Percentiles rank a stretch among this genome's conserved stretches.
phyloP scores from a whole-genome alignment of 2,888 invertebrate species.

The Aporophyla lueneburgensis region DNA sequence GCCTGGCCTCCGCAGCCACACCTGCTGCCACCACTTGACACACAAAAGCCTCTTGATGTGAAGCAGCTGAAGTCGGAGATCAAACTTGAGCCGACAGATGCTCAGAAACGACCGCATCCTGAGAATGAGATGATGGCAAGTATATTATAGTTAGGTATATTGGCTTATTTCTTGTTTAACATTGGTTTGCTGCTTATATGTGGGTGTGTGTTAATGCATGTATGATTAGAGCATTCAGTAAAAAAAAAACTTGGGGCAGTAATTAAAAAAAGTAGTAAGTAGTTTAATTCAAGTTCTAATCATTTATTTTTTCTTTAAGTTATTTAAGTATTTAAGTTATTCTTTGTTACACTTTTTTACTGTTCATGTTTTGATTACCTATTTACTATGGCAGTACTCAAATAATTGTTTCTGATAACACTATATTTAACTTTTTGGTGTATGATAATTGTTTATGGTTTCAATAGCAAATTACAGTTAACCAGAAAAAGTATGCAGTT shows the following conservation, averaged over 20 bases:
- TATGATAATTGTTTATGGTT: constrained; percentile 17
- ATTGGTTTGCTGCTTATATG: constrained; percentile 27
- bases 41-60: constrained; percentile 85
- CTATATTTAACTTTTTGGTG: background rate
- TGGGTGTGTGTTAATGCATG: background rate
- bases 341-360: background rate
- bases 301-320: too few relatives aligned
- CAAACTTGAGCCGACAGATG: constrained; percentile 85
- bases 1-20: constrained; percentile 88
- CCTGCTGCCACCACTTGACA: constrained; percentile 83
- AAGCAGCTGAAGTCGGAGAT: constrained; percentile 88
- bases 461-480: background rate
- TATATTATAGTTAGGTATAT: background rate
- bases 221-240: background rate
- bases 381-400: background rate
- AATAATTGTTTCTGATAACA: constrained; percentile 11
- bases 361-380: constrained; percentile 11
- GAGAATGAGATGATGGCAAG: constrained; percentile 86
- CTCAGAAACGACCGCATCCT: constrained; percentile 86
- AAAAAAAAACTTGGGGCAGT: background rate
- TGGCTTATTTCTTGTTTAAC: background rate
- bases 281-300: background rate
- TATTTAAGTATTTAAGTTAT: too few relatives aligned
- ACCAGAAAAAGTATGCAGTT: background rate
- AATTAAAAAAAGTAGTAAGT: background rate